Conservation (phyloP, 1,140 invertebrate species). For the Papilio xuthus region DNA sequence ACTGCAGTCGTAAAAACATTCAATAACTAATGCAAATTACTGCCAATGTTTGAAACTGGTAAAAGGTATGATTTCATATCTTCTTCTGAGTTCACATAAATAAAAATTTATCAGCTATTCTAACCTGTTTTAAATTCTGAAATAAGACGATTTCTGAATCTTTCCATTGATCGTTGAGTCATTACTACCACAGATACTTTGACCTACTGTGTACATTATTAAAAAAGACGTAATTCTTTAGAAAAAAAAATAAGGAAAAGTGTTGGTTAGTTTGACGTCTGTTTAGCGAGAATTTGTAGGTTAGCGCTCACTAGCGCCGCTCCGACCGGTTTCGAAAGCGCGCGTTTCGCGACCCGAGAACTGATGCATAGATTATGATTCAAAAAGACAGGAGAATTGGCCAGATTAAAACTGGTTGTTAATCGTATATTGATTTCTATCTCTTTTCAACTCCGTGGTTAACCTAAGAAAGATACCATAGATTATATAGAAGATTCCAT, state of each 20-base stretch:
- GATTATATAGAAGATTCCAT: background rate
- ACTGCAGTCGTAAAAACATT: constrained; percentile 16
- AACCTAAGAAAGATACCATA: background rate
- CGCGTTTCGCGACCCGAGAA: background rate
- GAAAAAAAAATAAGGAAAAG: constrained; percentile 4
- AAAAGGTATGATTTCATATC: background rate
- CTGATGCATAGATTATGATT: background rate
- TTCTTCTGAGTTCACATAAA: background rate
- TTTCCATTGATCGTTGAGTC: background rate
- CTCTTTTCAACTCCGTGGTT: background rate
- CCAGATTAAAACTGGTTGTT: background rate
- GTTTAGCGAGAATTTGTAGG: background rate
- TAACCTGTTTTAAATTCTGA: background rate
- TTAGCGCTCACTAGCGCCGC: constrained; percentile 1
- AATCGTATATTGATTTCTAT: background rate
- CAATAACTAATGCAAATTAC: constrained; percentile 14
- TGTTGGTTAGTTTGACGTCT: constrained; percentile 6
- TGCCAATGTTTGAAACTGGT: constrained; percentile 9
- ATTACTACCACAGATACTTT: background rate
- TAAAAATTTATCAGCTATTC: background rate
- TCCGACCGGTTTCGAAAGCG: constrained; percentile 17
- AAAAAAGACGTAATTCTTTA: background rate
- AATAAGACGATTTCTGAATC: background rate
- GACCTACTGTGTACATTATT: background rate
- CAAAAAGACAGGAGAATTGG: background rate